Conservation (phyloP, 2,113 vertebrate species). For the Pitta sordida region DNA sequence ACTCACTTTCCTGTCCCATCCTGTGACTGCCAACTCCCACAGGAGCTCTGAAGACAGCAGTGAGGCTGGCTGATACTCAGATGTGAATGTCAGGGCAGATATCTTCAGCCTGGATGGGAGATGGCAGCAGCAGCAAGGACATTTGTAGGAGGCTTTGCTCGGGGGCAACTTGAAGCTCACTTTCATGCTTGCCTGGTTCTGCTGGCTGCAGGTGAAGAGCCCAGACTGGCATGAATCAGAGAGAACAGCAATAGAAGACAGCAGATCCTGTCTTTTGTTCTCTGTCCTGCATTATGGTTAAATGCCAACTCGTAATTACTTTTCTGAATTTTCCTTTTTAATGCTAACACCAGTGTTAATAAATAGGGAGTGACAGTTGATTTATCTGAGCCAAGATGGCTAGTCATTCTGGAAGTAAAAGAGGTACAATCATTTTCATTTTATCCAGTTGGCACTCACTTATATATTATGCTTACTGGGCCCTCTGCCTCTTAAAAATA, state of each 20-base stretch:
- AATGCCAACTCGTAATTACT: background rate
- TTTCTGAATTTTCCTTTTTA: background rate
- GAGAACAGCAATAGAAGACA: background rate
- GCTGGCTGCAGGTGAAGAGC: background rate
- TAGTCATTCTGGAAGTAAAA: background rate
- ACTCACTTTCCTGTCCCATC: fast-evolving
- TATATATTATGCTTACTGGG: background rate
- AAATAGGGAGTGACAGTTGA: background rate
- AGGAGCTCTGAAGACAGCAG: background rate
- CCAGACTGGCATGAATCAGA: background rate
- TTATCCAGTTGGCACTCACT: background rate
- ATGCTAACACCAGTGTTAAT: background rate
- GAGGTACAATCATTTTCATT: background rate
- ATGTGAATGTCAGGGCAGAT: background rate
- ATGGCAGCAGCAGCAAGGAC: background rate
- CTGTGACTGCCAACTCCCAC: background rate
- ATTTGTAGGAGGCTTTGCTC: background rate
- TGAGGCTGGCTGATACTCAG: background rate
- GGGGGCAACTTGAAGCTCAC: background rate
- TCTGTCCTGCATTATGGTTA: background rate
- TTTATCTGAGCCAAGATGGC: background rate
- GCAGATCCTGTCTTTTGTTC: background rate
- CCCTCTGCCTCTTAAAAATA: constrained; percentile 22
- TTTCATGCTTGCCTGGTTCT: background rate
- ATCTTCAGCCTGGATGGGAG: background rate